Evolutionary conservation across 2,888 invertebrate genomes (phyloP), one percentile per base, ranked within the genome.

Genomic region (Idaea aversata): DNA sequence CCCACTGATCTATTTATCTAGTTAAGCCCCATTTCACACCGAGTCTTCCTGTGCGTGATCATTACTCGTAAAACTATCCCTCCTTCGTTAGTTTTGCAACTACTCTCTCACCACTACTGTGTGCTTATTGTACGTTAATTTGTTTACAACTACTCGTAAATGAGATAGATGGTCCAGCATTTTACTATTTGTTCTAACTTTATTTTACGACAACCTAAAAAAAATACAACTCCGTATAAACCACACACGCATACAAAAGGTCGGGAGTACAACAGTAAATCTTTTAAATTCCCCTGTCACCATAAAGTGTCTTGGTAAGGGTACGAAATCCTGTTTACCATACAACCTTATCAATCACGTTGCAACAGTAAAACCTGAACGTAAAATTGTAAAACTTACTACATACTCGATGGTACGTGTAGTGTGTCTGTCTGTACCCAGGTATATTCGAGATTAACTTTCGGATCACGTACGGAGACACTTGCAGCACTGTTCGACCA

Each of bases 401-500:
- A 76, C 71, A 80, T 67, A 67, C 68, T 68, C 61, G 68, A 71
- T 68, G 67, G 70, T 72, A 75, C 74, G 47, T 13, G 47, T 47
- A 47, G 47, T 47, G 47, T 47, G 13, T 47, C 13, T 47, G 13
- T 47, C 13, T 47, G 47, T 72, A 72, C 65, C 59, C 25, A 61
- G 59, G 15, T 68, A 38, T 34, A 65, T 58, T 36, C 13, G 69
- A 64, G 66, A 82, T 87, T 83, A 75, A 80, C 72, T 84, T 82
- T 70, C 90, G 71, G 74, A 75, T 85, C 91, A 91, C 91, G 91
- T 90, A 79, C 71, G 71, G 66, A 83, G 86, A 87, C 88, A 88
- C 88, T 90, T 86, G 87, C 87, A 89, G 83, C 81, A 82, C 86
- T 86, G 87, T 88, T 87, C 88, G 81, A 88, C 90, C 90, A 90